A percentile compares a stretch with the other conserved stretches of the same genome.
Evolutionary conservation across 2,113 vertebrate species (phyloP).

Genomic region (Laticauda laticaudata): DNA sequence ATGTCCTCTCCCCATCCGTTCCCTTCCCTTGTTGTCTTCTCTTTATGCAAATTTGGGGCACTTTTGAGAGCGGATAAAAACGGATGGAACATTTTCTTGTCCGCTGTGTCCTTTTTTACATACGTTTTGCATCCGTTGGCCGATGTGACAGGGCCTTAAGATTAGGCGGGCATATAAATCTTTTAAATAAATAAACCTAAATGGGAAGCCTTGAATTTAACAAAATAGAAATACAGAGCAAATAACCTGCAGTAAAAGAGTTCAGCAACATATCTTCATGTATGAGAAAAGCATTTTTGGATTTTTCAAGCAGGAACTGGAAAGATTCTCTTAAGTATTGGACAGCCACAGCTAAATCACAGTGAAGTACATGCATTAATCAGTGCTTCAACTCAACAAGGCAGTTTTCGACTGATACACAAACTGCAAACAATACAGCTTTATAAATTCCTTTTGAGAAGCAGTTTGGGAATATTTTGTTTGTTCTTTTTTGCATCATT

Average conservation of each 20-base stretch:
- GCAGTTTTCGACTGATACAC: not conserved
- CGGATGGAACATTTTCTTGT: too few species aligned
- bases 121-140: too few species aligned
- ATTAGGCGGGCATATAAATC: not conserved
- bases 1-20: too few species aligned
- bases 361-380: not conserved
- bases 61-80: too few species aligned
- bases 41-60: too few species aligned
- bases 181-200: not conserved
- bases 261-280: not conserved
- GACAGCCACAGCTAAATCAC: not conserved
- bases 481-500: not conserved
- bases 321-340: not conserved
- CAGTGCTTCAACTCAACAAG: not conserved
- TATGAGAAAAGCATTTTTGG: not conserved
- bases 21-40: too few species aligned
- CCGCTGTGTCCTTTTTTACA: too few species aligned
- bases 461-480: not conserved
- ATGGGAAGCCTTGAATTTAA: not conserved
- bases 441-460: not conserved
- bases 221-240: not conserved
- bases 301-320: not conserved
- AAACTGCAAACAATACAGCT: not conserved
- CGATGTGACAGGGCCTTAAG: too few species aligned
- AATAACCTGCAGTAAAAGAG: not conserved